A percentile compares a stretch with the other conserved stretches of the same genome.
Conservation (phyloP, 1,140 invertebrate species). For the Berghia stephanieae region DNA sequence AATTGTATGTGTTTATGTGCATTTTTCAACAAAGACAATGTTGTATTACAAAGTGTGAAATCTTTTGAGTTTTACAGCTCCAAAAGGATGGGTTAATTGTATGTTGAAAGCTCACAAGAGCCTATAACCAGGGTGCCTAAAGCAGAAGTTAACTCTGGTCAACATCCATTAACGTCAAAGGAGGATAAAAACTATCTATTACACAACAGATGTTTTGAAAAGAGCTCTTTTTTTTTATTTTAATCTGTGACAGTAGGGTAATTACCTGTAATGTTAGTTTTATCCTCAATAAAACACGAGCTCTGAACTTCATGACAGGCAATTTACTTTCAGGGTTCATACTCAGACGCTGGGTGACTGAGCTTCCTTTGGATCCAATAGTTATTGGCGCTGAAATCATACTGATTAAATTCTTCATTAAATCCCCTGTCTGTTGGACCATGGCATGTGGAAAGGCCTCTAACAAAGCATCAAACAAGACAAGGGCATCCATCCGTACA, state of each 20-base stretch:
- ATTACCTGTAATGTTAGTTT: background rate
- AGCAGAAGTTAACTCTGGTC: too few species aligned
- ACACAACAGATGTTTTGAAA: too few species aligned
- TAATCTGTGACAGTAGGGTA: background rate
- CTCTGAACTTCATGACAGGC: constrained; percentile 25
- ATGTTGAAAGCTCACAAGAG: too few species aligned
- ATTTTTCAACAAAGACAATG: too few species aligned
- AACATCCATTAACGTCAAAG: too few species aligned
- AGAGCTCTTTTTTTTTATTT: too few species aligned
- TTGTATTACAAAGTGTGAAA: too few species aligned
- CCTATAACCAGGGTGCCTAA: too few species aligned
- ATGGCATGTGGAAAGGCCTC: constrained; percentile 73
- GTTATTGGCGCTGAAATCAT: constrained; percentile 72
- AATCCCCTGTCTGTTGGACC: constrained; percentile 73
- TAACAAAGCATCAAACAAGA: constrained; percentile 75
- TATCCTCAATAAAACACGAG: constrained; percentile 14
- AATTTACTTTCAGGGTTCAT: constrained; percentile 54
- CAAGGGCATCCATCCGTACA: constrained; percentile 83
- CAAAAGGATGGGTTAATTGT: too few species aligned
- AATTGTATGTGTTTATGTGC: too few species aligned
- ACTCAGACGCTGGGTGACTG: constrained; percentile 37
- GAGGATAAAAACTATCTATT: too few species aligned
- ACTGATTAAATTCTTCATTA: constrained; percentile 80
- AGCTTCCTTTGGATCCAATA: constrained; percentile 35
- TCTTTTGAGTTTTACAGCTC: too few species aligned